Percentiles rank a stretch among this genome's conserved stretches.
These are phyloP conservation scores for Thripadectes ignobilis DNA, from an alignment of 2,797 vertebrate genomes.

Conservation along the genomic window DNA sequence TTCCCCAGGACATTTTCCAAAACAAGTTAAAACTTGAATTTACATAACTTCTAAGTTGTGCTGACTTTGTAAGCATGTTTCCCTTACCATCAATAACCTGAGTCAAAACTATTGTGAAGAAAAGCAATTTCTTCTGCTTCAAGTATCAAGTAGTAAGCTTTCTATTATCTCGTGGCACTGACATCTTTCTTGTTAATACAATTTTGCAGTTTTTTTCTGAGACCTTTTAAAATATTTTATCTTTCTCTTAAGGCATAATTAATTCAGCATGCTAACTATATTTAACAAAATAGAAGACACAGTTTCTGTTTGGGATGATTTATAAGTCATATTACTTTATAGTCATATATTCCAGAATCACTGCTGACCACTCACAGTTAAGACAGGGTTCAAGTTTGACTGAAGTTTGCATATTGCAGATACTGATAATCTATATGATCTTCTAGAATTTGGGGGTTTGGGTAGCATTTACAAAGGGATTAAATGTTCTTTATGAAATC, in stretches of 20 bases:
- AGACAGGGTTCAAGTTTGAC: background rate
- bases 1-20: background rate
- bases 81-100: background rate
- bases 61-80: background rate
- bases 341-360: background rate
- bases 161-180: background rate
- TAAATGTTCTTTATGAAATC: background rate
- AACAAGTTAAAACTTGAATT: background rate
- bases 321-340: background rate
- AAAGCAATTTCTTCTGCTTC: conserved; percentile 3
- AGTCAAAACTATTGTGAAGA: background rate
- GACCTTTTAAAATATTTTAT: background rate
- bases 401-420: background rate
- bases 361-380: background rate
- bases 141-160: background rate
- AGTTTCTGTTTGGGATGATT: background rate
- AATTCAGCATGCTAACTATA: background rate
- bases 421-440: background rate
- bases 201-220: background rate
- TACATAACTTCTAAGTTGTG: background rate
- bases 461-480: background rate
- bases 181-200: background rate
- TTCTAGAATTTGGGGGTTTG: background rate
- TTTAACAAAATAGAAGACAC: background rate
- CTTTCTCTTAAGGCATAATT: background rate